Base-by-base conservation (phyloP, 2,113 vertebrate genomes). In the Xiphias gladius region DNA sequence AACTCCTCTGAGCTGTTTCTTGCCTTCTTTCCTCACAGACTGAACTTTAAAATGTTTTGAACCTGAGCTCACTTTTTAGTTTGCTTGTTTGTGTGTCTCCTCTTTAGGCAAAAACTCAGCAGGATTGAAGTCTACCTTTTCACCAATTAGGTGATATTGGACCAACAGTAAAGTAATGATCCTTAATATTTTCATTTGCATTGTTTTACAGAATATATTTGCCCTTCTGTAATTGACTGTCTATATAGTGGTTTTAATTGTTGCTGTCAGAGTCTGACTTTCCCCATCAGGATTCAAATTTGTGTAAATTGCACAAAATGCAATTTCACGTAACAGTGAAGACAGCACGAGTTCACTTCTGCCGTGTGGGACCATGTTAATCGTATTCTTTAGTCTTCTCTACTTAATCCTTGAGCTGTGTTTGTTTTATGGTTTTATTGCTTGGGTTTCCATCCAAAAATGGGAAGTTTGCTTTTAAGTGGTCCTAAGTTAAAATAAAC, bases 1-100 rank as follows among this genome's bases (percentile, higher is more conserved):
- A 73, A 43, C 68, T 65, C 63, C 54, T 73, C 8, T 78, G 62
- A 83, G 59, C 39, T 61, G 55, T 61, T 76, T 72, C 28, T 50
- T 22, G 17, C 37, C n/a, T 46, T 69, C 24, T 67, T 57, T 54
- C 63, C 26, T 52, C 30, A 37, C 35, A 57, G 57, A 54, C 55
- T 68, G 50, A 76, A 76, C 59, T 82, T 64, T 59, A 16, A 54
- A 73, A 54, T 48, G 64, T 30, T 65, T 62, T 22, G 12, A 75
- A 75, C 63, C 58, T 4, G n/a, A 14, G 48, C 35, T 72, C 19
- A 50, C 59, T 28, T n/a, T 14, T 2, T n/a, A 22, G 48, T 77
- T 12, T 22, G 48, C 68, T 12, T 22, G 26, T 55, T 54, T 54
- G 19, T n/a, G 50, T 54, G 54, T 55, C n/a, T 55, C 54, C 12